These are phyloP conservation scores for Anthophora plumipes DNA, from an alignment of 2,888 invertebrate genomes.

Conservation along the genomic window DNA sequence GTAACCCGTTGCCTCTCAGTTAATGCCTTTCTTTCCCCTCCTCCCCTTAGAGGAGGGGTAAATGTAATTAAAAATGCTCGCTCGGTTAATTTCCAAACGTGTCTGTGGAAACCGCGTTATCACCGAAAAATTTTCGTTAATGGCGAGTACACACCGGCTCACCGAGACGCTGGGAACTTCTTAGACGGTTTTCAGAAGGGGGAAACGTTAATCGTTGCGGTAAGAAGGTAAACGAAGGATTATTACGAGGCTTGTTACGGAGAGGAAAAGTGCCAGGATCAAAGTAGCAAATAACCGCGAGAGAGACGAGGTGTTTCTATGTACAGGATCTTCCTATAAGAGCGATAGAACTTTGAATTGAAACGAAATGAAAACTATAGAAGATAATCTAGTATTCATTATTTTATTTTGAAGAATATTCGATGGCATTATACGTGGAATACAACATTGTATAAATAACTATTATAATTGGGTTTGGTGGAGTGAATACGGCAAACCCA, in stretches of 20 bases:
- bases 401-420: too few relatives aligned
- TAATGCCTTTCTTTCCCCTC: constrained; percentile 36
- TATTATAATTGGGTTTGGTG: too few relatives aligned
- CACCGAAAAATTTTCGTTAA: constrained; percentile 55
- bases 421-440: too few relatives aligned
- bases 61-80: constrained; percentile 75
- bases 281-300: neutral
- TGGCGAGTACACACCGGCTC: neutral
- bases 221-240: neutral
- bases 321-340: too few relatives aligned
- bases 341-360: too few relatives aligned
- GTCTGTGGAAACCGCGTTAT: constrained; percentile 31
- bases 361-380: too few relatives aligned
- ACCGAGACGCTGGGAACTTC: neutral
- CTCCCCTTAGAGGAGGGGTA: neutral
- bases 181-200: neutral
- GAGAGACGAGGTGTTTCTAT: too few relatives aligned
- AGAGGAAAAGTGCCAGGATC: neutral
- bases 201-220: neutral
- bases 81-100: constrained; percentile 68
- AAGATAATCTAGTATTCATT: too few relatives aligned
- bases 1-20: constrained; percentile 30
- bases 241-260: neutral
- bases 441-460: too few relatives aligned
- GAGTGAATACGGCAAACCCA: too few relatives aligned